Base-by-base conservation (phyloP, 2,888 invertebrate species). In the Caenorhabditis macrosperma region DNA sequence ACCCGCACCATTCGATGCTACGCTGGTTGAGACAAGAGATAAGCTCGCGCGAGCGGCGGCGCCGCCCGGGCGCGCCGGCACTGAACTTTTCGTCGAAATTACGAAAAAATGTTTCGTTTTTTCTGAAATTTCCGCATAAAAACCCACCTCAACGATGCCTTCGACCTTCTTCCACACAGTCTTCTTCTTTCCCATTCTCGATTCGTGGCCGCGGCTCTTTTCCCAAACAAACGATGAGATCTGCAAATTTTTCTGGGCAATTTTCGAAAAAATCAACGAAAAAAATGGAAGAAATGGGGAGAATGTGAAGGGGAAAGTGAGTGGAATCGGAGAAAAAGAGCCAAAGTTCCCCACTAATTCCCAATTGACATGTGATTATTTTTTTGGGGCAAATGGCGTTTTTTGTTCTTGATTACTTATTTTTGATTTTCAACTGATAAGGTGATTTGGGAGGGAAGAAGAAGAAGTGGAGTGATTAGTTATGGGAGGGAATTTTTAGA, bases 161-260 rank as follows among this genome's bases (percentile, higher is more conserved):
- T 78, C 78, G 61, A 78, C 78, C n/a, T 59, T 54, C 59, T 54
- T 72, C 78, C 78, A 78, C 15, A 74, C 74, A 17, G 54, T 60
- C 63, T 71, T 69, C 64, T 74, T 78, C 55, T 78, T 78, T 48
- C 78, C 78, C 78, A 78, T 78, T 57, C 24, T 35, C 30, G 48
- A 50, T 50, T 57, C 28, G n/a, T n/a, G n/a, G n/a, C n/a, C n/a
- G n/a, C 15, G 5, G 24, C 22, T 30, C 44, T 63, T 64, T 67
- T 30, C 46, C 44, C 54, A 44, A 28, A 20, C 4, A 22, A 38
- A 20, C 22, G 35, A 15, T 60, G 66, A 75, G 75, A 75, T 75
- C 66, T 66, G 75, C 20, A 72, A 63, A n/a, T 22, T 3, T 15
- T n/a, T n/a, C n/a, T n/a, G n/a, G n/a, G 20, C 17, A 20, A 22